A percentile compares a stretch with the other conserved stretches of the same genome.
phyloP scores from a whole-genome alignment of 1,140 invertebrate species.

The Heliconius hermathena region DNA sequence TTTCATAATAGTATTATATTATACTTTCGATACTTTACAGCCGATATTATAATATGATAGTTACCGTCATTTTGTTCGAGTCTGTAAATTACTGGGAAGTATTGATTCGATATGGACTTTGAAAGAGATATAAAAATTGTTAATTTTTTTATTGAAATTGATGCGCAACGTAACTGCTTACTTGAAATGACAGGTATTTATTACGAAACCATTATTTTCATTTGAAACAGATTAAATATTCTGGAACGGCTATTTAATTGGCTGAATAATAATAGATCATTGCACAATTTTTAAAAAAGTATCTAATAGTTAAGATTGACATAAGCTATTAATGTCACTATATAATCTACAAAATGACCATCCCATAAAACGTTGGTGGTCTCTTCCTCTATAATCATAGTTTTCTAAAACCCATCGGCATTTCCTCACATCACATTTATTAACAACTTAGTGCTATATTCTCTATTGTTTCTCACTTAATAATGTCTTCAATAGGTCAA shows the following conservation, averaged over 20 bases:
- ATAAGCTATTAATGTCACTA: conserved; percentile 9
- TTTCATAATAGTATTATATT: neutral
- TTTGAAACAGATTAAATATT: neutral
- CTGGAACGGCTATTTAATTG: neutral
- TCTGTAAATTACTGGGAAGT: conserved; percentile 13
- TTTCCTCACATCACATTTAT: conserved; percentile 33
- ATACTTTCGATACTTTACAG: neutral
- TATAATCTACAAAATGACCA: conserved; percentile 2
- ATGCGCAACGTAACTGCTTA: neutral
- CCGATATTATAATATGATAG: neutral
- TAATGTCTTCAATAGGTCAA: conserved; percentile 32
- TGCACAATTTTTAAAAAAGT: neutral
- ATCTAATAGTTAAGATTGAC: neutral
- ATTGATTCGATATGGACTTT: conserved; percentile 14
- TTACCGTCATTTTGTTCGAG: neutral
- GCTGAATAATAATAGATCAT: neutral
- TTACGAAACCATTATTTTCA: neutral
- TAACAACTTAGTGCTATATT: conserved; percentile 31
- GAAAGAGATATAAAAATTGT: neutral
- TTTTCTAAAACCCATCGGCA: conserved; percentile 43
- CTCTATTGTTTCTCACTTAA: conserved; percentile 30
- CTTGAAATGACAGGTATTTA: neutral
- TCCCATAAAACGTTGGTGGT: conserved; percentile 41
- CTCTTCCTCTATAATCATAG: conserved; percentile 43
- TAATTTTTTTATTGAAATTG: neutral